Evolutionary conservation across 2,888 invertebrate genomes (phyloP).

Genomic region (Rotaria magnacalcarata): DNA sequence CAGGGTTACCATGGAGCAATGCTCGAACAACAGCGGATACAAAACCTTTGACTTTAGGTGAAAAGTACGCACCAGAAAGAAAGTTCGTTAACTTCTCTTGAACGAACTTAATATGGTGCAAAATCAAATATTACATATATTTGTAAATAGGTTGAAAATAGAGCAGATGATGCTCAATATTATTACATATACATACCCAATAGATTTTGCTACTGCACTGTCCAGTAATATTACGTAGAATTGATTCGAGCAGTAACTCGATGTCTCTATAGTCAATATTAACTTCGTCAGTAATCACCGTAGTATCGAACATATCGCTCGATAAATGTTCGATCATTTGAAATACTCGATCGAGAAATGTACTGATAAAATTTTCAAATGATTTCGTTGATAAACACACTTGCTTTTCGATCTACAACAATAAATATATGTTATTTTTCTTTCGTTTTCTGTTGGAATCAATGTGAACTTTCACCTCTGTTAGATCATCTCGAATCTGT

Average conservation of each 20-base stretch:
- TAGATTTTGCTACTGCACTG: neutral
- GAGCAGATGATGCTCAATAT: too few relatives aligned
- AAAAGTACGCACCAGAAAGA: neutral
- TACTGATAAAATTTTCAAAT: slow-evolving; percentile 80
- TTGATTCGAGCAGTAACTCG: neutral
- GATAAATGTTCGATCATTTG: slow-evolving; percentile 29
- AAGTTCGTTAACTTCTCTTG: neutral
- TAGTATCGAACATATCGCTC: neutral
- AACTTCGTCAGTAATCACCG: neutral
- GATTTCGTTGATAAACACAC: slow-evolving; percentile 75
- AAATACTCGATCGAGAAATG: slow-evolving; percentile 62
- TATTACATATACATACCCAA: neutral
- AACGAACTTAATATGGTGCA: neutral
- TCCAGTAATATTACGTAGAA: neutral
- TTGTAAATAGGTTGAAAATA: too few relatives aligned
- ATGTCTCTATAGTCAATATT: too few relatives aligned
- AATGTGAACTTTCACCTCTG: slow-evolving; percentile 62
- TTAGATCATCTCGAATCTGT: slow-evolving; percentile 68
- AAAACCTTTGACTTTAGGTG: neutral
- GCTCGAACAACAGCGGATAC: neutral
- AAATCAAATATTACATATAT: neutral
- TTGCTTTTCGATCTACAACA: slow-evolving; percentile 65
- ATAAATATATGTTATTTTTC: too few relatives aligned
- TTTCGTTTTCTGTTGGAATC: neutral
- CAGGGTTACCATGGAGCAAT: neutral